phyloP scores from a whole-genome alignment of 2,113 vertebrate species.

The Myrmecobius fasciatus region DNA sequence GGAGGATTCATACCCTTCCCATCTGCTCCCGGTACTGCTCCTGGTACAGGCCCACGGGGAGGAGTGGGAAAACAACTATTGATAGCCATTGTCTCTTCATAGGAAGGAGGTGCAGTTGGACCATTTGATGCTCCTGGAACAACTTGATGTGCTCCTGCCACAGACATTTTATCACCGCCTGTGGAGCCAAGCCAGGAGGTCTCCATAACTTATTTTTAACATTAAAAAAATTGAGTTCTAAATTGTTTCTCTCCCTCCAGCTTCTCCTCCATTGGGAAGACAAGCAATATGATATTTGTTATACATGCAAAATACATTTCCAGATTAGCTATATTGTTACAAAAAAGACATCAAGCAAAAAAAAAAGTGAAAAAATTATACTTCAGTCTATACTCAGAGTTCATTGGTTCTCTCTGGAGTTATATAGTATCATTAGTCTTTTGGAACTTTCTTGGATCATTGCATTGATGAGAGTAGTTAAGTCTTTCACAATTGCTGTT shows the following conservation, averaged over 20 bases:
- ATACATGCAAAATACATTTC: neutral
- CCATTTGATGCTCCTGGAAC: neutral
- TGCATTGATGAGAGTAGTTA: neutral
- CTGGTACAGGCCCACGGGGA: slow-evolving; percentile 52
- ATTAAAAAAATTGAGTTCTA: neutral
- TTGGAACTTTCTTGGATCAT: neutral
- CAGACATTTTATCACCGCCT: slow-evolving; percentile 82
- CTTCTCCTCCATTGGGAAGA: neutral
- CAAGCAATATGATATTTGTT: neutral
- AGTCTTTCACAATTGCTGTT: neutral
- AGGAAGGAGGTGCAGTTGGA: slow-evolving; percentile 84
- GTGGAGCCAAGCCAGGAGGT: no score
- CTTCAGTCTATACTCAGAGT: neutral
- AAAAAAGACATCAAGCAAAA: neutral
- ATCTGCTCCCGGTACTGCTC: slow-evolving; percentile 57
- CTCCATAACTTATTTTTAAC: neutral
- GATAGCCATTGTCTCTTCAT: slow-evolving; percentile 81
- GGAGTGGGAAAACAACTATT: slow-evolving; percentile 63
- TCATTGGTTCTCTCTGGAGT: neutral
- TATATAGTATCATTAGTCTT: neutral
- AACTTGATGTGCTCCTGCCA: slow-evolving; percentile 66
- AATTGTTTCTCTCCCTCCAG: neutral
- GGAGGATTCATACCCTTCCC: slow-evolving; percentile 72
- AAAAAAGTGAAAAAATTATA: neutral
- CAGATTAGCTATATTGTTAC: neutral